Conservation (phyloP, 2,888 invertebrate species). For the Metopia argyrocephala region DNA sequence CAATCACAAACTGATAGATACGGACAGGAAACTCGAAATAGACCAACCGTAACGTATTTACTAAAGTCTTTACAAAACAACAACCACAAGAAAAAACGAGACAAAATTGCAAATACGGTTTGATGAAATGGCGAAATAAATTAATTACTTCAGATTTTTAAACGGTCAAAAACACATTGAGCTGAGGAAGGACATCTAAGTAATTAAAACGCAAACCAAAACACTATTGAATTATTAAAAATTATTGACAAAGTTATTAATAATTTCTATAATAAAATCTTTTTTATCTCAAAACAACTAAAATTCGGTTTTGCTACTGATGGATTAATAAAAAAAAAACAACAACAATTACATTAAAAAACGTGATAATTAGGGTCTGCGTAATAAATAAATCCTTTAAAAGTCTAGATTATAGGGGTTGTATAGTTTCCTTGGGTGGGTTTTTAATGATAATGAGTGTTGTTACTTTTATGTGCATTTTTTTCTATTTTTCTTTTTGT, state of each 20-base stretch:
- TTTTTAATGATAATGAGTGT: not conserved
- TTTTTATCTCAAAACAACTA: conserved; percentile 18
- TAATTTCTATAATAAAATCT: too few species aligned
- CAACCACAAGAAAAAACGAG: not conserved
- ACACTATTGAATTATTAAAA: conserved; percentile 22
- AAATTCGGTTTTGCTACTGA: too few species aligned
- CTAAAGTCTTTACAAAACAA: conserved; percentile 34
- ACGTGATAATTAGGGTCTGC: not conserved
- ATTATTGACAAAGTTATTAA: too few species aligned
- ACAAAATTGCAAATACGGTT: conserved; percentile 6
- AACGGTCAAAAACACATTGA: not conserved
- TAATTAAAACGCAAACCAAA: not conserved
- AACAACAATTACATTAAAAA: not conserved
- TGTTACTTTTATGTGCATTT: too few species aligned
- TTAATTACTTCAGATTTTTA: conserved; percentile 1
- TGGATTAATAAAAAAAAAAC: not conserved
- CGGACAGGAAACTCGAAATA: conserved; percentile 41
- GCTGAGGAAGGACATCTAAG: not conserved
- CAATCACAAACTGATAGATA: conserved; percentile 50
- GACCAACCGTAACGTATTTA: conserved; percentile 46
- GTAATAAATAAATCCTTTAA: not conserved
- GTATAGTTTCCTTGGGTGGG: not conserved
- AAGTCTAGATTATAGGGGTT: conserved; percentile 16
- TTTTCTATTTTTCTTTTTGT: not conserved
- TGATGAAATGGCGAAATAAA: not conserved